Evolutionary conservation across 2,888 invertebrate genomes (phyloP).

Genomic region (Abrostola triplasia): DNA sequence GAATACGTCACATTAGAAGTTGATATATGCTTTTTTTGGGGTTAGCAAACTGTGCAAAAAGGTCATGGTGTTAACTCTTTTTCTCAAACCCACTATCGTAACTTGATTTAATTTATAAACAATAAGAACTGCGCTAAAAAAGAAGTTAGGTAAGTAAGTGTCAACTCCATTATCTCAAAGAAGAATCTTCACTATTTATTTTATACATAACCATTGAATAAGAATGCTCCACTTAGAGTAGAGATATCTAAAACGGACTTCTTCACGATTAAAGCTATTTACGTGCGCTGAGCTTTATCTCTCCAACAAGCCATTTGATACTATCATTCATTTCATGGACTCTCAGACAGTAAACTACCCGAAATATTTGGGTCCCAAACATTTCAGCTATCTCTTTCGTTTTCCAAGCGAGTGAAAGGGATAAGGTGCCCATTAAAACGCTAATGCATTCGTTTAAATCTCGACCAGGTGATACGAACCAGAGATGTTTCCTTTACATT

Average conservation of each 20-base stretch:
- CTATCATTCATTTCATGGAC: conserved; percentile 22
- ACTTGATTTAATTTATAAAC: no score
- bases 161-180: no score
- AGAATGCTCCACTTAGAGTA: not conserved
- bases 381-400: conserved; percentile 12
- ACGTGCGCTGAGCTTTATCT: not conserved
- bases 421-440: conserved; percentile 25
- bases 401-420: not conserved
- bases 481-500: conserved; percentile 35
- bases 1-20: no score
- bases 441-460: conserved; percentile 46
- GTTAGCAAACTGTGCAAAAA: no score
- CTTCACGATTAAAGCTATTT: not conserved
- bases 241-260: not conserved
- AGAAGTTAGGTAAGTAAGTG: no score
- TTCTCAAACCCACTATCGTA: no score
- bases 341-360: conserved; percentile 18
- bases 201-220: no score
- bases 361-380: conserved; percentile 18
- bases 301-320: conserved; percentile 4
- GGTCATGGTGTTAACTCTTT: no score
- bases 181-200: no score
- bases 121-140: no score
- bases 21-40: no score
- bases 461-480: conserved; percentile 32